phyloP scores from a whole-genome alignment of 2,113 vertebrate genomes.

The Sula dactylatra region DNA sequence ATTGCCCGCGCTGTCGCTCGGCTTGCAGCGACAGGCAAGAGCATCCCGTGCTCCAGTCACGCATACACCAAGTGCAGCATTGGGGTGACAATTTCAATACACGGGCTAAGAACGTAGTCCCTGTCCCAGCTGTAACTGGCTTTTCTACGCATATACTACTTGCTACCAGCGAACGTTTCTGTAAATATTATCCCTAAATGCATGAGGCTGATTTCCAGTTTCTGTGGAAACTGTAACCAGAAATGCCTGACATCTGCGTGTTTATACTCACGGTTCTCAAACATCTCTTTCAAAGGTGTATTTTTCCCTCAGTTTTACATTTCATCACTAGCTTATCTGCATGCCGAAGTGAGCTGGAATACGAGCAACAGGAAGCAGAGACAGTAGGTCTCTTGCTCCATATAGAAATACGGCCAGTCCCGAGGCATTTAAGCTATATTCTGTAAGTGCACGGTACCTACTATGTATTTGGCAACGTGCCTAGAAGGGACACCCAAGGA shows the following conservation, averaged over 20 bases:
- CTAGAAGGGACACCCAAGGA: neutral
- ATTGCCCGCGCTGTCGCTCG: neutral
- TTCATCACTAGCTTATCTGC: neutral
- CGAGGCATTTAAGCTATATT: neutral
- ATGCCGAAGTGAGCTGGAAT: neutral
- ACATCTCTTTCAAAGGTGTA: no score
- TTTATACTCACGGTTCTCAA: neutral
- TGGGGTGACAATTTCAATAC: neutral
- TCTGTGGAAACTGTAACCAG: neutral
- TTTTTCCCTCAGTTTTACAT: neutral
- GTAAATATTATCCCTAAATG: neutral
- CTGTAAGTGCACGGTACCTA: accelerated
- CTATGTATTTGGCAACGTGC: neutral
- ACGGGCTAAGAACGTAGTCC: accelerated
- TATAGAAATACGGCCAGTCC: neutral
- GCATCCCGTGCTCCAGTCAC: neutral
- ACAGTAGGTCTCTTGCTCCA: neutral
- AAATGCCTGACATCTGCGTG: neutral
- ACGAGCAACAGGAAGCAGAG: neutral
- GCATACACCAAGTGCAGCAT: accelerated
- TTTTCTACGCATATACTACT: accelerated
- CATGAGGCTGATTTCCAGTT: neutral
- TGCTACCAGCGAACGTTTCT: neutral
- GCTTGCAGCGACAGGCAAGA: neutral
- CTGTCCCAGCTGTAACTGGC: accelerated